Evolutionary conservation across 2,888 invertebrate genomes (phyloP), one percentile per base, ranked within the genome.

Genomic region (Drosophila seclusa): DNA sequence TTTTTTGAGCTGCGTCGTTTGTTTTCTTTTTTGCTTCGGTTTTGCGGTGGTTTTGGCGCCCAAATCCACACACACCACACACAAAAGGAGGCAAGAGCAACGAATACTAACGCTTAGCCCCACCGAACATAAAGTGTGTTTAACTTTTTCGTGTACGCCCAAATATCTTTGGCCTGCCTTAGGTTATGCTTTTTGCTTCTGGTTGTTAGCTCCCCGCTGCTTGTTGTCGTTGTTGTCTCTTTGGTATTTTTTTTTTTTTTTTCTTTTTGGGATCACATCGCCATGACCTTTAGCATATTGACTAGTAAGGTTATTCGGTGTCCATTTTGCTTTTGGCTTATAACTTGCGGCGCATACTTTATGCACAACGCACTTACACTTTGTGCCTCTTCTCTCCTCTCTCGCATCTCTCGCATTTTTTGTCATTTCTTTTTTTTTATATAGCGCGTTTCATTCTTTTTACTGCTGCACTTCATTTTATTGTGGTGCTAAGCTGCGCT

Each of bases 401-500:
- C 0, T 36, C 36, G 36, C 16, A 16, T 45, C 24, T 10, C 72
- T 72, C 62, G 57, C 61, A 38, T 58, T 64, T 50, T 24, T 29
- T 29, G 29, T 27, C n/a, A 7, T 29, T 36, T 8, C 38, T 18
- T 45, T 61, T 58, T 57, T 49, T 58, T 58, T 60, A 16, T 34
- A 18, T 32, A 24, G 27, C 34, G 29, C 31, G 67, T 53, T 62
- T 52, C 62, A 59, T 82, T 81, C 66, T 71, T 81, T 81, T 85
- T 80, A 86, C 73, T 80, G 89, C 87, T 86, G 89, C 85, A 86
- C 85, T 88, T 86, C 89, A 88, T 86, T 86, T 86, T 86, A 86
- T 86, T 86, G 80, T 88, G 77, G 77, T 68, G 82, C 87, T 88
- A 85, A 85, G 85, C 87, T 86, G 82, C 83, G 89, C 78, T 88